phyloP scores from a whole-genome alignment of 2,797 vertebrate species.

The Chrosomus eos region DNA sequence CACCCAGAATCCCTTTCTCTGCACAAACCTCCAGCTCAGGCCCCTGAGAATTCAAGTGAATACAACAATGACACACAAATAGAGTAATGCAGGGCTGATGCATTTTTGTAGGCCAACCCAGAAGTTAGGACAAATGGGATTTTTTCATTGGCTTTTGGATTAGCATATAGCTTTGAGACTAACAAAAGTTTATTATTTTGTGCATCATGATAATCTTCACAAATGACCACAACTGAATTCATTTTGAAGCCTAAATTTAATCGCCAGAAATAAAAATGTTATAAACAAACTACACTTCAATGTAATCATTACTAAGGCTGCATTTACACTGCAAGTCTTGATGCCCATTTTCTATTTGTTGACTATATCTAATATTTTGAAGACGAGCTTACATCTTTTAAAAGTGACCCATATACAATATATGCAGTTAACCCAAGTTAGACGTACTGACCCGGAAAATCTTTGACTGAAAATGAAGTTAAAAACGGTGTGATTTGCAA shows the following conservation, averaged over 20 bases:
- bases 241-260: not conserved
- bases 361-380: not conserved
- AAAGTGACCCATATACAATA: not conserved
- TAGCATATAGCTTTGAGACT: not conserved
- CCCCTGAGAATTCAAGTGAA: slow-evolving; percentile 64
- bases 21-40: slow-evolving; percentile 70
- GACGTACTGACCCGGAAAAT: not conserved
- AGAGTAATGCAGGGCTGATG: not conserved
- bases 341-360: not conserved
- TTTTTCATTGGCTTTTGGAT: not conserved
- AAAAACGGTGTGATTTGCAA: not conserved
- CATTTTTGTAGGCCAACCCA: not conserved
- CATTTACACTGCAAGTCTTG: not conserved
- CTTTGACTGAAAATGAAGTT: not conserved
- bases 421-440: not conserved
- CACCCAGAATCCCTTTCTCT: slow-evolving; percentile 68
- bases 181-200: not conserved
- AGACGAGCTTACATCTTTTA: not conserved
- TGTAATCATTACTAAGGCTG: not conserved
- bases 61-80: not conserved
- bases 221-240: not conserved
- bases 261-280: not conserved
- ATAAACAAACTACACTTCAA: not conserved
- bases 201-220: not conserved
- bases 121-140: not conserved